Evolutionary conservation across 2,797 vertebrate species (phyloP).

Genomic region (Loriculus beryllinus): DNA sequence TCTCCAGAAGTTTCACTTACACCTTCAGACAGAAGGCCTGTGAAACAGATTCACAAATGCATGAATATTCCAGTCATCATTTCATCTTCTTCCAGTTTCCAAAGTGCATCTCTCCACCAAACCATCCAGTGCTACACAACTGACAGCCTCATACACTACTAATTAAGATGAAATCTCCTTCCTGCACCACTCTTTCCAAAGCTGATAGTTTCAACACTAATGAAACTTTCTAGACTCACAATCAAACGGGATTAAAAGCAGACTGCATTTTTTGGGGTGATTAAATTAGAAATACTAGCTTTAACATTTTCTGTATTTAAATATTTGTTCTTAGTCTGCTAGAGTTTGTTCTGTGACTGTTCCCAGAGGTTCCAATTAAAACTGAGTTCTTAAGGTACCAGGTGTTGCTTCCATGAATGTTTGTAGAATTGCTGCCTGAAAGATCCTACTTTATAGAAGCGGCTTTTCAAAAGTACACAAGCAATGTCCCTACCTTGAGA

Average conservation of each 20-base stretch:
- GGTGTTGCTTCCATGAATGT: neutral
- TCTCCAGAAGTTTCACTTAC: neutral
- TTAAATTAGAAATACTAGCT: neutral
- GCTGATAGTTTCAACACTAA: neutral
- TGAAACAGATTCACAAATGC: neutral
- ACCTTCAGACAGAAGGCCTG: neutral
- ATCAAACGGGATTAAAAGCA: neutral
- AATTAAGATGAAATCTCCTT: neutral
- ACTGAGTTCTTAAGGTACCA: neutral
- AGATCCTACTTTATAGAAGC: neutral
- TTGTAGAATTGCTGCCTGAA: neutral
- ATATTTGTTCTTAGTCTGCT: neutral
- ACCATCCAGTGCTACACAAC: neutral
- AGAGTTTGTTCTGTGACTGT: neutral
- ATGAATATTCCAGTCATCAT: neutral
- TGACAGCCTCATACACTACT: neutral
- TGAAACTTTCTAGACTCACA: neutral
- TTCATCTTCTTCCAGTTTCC: neutral
- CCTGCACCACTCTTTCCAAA: neutral
- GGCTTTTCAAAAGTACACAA: neutral
- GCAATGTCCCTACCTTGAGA: neutral
- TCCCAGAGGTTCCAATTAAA: conserved; percentile 34
- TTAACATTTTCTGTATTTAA: neutral
- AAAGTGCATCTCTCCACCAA: neutral
- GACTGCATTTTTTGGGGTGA: neutral